Base-by-base conservation (phyloP, 2,113 vertebrate genomes). In the Antidorcas marsupialis region DNA sequence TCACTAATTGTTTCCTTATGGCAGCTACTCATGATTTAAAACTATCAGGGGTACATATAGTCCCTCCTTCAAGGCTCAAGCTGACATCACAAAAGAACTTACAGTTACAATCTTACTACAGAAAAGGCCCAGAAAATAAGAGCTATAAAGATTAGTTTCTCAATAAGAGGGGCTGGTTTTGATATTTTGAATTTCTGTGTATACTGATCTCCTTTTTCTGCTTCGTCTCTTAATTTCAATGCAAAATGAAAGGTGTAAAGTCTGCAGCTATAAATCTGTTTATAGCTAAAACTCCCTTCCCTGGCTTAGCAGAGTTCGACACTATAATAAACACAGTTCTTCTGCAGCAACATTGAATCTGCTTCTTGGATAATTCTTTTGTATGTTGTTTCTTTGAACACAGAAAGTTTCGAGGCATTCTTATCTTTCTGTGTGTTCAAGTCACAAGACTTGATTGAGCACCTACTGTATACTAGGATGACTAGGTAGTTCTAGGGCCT, bases 181-280 rank as follows among this genome's bases (percentile, higher is more conserved):
- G 50, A 97, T 87, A 87, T 97, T 96, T 97, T 94, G 83, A 62
- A 93, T 79, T 87, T 57, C 43, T 92, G 43, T 60, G 94, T 97
- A 52, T 94, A 96, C 86, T 81, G 43, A 94, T 19, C 15, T 89
- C 89, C 1, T 3, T 88, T 89, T 83, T 87, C 88, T 92, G 33
- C 30, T 82, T 97, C 85, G 74, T 97, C 19, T 74, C 50, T 96
- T 97, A 97, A 96, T 97, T 96, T 97, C 64, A 95, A 0, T 96
- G 52, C 47, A 94, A 98, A 98, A 98, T 27, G 67, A 98, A 98
- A 98, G 52, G 89, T 12, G 62, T 96, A 57, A 98, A 98, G 94
- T 97, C 95, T 93, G 53, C 94, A 94, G 96, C 96, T 97, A 94
- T 98, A 98, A 98, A 98, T 39, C n/a, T 94, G n/a, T 96, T 98